Evolutionary conservation across 2,797 vertebrate species (phyloP), one percentile per base, ranked within the genome.

Genomic region (Xiphophorus birchmanni): DNA sequence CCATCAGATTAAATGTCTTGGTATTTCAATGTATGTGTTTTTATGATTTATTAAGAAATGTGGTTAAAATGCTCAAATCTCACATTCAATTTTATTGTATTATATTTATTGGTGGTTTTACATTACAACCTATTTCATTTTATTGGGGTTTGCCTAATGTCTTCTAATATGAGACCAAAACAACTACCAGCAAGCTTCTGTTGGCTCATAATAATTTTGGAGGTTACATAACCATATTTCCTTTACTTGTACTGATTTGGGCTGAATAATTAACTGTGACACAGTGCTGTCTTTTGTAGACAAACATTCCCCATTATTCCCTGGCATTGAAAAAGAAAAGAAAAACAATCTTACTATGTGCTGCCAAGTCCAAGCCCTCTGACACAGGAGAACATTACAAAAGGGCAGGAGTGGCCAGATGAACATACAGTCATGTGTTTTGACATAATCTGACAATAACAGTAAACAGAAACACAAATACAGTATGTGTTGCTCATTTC

Each of bases 301-400:
- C 7, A 5, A 67, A 67, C 35, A 37, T n/a, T n/a, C 67, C 67
- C 67, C 5, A 44, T n/a, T 44, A 42, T 40, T 71, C 40, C 26
- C 11, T 71, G 5, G 44, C 42, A 72, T 45, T 72, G 8, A 45
- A 13, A 45, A 12, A 17, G 69, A 72, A 72, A 72, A 45, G 69
- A 72, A 72, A 72, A 29, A 26, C 42, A 72, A 72, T 44, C 69
- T 72, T 45, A 45, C 45, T 44, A 45, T 72, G 40, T 13, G 0
- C 67, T 71, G 40, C 42, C 67, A 26, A 45, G 12, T 45, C 26
- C 42, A 44, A 72, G 12, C 12, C 40, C 42, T 72, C 42, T 72
- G 23, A n/a, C 23, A 72, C 69, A 72, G 5, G 26, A 45, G 42
- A 44, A 72, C n/a, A n/a, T 72, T 72, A n/a, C 69, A 72, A 72